phyloP scores from a whole-genome alignment of 2,888 invertebrate species.

The Nipponacmea schrenckii region DNA sequence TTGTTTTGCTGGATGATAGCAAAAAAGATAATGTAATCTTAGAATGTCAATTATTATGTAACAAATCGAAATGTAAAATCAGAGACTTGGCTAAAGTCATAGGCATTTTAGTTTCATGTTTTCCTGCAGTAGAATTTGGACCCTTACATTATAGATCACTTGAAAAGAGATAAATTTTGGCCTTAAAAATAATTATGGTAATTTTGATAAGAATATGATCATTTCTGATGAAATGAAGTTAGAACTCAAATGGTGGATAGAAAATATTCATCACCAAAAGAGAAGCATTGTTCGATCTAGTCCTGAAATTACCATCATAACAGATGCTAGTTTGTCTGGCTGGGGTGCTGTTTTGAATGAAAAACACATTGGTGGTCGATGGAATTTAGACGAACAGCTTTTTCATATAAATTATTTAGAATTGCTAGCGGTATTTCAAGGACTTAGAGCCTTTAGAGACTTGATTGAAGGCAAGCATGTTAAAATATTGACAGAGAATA shows the following conservation, averaged over 20 bases:
- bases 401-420: not conserved
- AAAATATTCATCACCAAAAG: not conserved
- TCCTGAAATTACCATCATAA: not conserved
- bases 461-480: not conserved
- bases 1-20: not conserved
- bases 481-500: slow-evolving; percentile 19
- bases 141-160: not conserved
- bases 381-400: no score
- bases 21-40: not conserved
- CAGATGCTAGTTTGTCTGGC: not conserved
- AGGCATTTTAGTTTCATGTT: not conserved
- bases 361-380: no score
- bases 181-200: not conserved
- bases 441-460: slow-evolving; percentile 3
- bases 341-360: not conserved
- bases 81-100: slow-evolving; percentile 3
- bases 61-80: not conserved
- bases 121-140: not conserved
- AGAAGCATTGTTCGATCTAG: not conserved
- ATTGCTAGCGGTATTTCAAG: not conserved
- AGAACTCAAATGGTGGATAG: not conserved
- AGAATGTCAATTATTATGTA: not conserved
- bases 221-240: not conserved
- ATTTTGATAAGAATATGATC: not conserved
- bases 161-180: not conserved